A percentile compares a stretch with the other conserved stretches of the same genome.
These are phyloP conservation scores for Aphelenchoides bicaudatus DNA, from an alignment of 2,888 invertebrate species.

Conservation along the genomic window DNA sequence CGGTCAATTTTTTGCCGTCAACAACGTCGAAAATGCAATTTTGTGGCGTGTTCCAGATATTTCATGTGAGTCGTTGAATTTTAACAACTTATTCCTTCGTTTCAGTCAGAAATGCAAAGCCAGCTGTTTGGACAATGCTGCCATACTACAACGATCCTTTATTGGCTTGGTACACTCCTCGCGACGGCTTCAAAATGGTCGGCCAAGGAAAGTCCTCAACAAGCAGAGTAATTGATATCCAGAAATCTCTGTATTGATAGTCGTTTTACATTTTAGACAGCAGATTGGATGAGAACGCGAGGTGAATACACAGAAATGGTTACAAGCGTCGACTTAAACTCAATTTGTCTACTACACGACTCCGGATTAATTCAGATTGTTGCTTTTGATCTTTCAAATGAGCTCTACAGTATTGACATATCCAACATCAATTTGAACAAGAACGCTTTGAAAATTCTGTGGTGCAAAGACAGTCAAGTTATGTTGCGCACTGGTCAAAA, in stretches of 20 bases:
- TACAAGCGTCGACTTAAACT: background rate
- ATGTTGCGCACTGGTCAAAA: constrained; percentile 10
- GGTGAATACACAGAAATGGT: constrained; percentile 8
- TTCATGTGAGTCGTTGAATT: constrained; percentile 8
- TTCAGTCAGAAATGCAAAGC: constrained; percentile 12
- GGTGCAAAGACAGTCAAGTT: constrained; percentile 8
- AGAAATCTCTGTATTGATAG: background rate
- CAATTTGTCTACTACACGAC: background rate
- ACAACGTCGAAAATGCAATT: constrained; percentile 26
- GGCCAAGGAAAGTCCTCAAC: constrained; percentile 16
- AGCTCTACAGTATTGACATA: constrained; percentile 5
- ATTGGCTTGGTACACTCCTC: constrained; percentile 7
- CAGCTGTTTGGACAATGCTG: constrained; percentile 12
- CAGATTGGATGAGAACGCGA: constrained; percentile 4
- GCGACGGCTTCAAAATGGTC: background rate
- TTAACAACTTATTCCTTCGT: background rate
- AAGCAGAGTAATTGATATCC: background rate
- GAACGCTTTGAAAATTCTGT: background rate
- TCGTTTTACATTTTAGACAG: background rate
- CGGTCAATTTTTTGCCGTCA: constrained; percentile 29
- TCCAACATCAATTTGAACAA: background rate
- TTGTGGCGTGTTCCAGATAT: constrained; percentile 23
- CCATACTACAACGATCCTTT: background rate
- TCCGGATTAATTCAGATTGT: constrained; percentile 20
- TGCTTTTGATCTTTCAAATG: background rate